Base-by-base conservation (phyloP, 2,888 invertebrate genomes). In the Sarcophaga subvicina region DNA sequence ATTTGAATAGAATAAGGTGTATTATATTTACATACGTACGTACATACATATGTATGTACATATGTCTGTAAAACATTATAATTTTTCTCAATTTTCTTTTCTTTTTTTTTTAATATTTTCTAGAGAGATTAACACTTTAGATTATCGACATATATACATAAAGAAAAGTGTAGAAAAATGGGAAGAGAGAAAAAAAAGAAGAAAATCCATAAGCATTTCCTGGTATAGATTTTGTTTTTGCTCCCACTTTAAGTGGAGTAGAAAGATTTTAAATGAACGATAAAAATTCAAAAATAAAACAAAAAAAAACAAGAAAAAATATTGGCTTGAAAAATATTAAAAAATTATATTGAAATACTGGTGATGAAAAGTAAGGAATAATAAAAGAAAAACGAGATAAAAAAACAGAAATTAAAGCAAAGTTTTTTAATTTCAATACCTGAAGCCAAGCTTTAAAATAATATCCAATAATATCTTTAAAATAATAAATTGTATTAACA, bases 191-290 rank as follows among this genome's bases (percentile, higher is more conserved):
- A 49, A 12, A 54, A 17, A 54, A 54, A 59, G 64, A 45, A 63
- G 59, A 6, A 71, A 71, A 60, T n/a, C 25, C 54, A 17, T 54
- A 60, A 80, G 71, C 62, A 76, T 80, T 80, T 85, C 76, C 84
- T 85, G 76, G 70, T 84, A 67, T 66, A 67, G 80, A 62, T 67
- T 80, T 76, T 69, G 37, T 47, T 17, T 54, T 14, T 54, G 54
- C 17, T 54, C 17, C 17, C 17, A 54, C 22, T 20, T 71, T 79
- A 83, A 79, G 75, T 84, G 63, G 70, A 71, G 37, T 66, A 54
- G 27, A 71, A 84, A 70, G 73, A 79, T 83, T 64, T 67, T 17
- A 17, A 17, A 59, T 67, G 20, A 67, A 47, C 77, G 66, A 73
- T 78, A 73, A 22, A 25, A 22, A 77, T 71, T 37, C 49, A 49